These are phyloP conservation scores for Zeuzera pyrina DNA, from an alignment of 2,888 invertebrate species.

Conservation along the genomic window DNA sequence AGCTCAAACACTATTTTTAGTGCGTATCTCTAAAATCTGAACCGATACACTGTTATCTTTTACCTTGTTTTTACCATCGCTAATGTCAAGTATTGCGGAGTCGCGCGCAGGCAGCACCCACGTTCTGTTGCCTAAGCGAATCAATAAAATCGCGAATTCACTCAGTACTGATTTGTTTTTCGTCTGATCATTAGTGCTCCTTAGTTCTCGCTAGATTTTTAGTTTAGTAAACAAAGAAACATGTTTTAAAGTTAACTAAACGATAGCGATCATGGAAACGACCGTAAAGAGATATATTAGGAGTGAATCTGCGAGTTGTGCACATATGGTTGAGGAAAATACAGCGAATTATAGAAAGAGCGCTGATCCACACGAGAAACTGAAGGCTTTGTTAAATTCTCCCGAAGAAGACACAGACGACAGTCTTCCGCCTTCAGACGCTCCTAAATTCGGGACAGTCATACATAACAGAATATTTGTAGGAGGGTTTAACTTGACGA, in stretches of 20 bases:
- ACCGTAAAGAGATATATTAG: constrained; percentile 59
- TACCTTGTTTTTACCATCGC: constrained; percentile 24
- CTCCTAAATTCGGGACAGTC: constrained; percentile 82
- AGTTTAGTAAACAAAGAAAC: constrained; percentile 68
- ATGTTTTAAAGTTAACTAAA: constrained; percentile 46
- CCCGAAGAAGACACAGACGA: constrained; percentile 63
- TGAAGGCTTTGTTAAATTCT: constrained; percentile 58
- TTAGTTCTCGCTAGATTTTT: constrained; percentile 53
- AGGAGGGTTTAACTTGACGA: constrained; percentile 94
- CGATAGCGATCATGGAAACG: constrained; percentile 45
- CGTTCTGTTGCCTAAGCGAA: constrained; percentile 17
- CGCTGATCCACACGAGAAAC: constrained; percentile 59
- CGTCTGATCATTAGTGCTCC: constrained; percentile 38
- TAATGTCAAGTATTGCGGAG: too few relatives aligned
- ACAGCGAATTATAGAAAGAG: constrained; percentile 49
- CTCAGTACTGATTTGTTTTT: constrained; percentile 47
- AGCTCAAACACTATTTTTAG: constrained; percentile 70
- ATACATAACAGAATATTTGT: constrained; percentile 97
- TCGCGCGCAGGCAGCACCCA: constrained; percentile 29
- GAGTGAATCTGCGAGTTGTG: constrained; percentile 64
- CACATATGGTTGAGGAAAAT: constrained; percentile 63
- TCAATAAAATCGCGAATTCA: constrained; percentile 29
- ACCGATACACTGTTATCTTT: constrained; percentile 44
- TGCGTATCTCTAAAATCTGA: constrained; percentile 55
- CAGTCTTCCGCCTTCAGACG: constrained; percentile 57